Percentiles rank a stretch among this genome's conserved stretches.
These are phyloP conservation scores for Lithosia quadra DNA, from an alignment of 2,888 invertebrate species.

Conservation along the genomic window DNA sequence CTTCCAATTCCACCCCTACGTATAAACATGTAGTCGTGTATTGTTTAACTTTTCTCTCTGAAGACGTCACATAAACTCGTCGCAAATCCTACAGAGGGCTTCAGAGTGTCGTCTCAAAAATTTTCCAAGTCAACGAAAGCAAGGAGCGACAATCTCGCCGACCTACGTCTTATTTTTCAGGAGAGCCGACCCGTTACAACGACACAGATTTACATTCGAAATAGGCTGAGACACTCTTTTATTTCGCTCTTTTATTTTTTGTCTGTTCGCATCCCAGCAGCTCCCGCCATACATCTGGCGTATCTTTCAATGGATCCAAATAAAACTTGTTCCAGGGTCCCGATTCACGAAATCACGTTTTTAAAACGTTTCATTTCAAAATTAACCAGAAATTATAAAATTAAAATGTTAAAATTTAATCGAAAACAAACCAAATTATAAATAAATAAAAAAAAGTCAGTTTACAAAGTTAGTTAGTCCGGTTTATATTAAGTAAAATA, in stretches of 20 bases:
- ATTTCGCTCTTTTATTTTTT: slow-evolving; percentile 71
- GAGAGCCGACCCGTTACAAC: slow-evolving; percentile 77
- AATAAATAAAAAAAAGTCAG: too few species aligned
- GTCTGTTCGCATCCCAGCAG: slow-evolving; percentile 55
- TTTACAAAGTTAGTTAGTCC: too few species aligned
- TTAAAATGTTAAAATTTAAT: too few species aligned
- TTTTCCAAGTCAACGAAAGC: slow-evolving; percentile 77
- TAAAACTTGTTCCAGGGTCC: slow-evolving; percentile 30
- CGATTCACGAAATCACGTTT: not conserved
- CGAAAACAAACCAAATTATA: too few species aligned
- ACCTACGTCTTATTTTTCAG: slow-evolving; percentile 80
- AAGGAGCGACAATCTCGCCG: slow-evolving; percentile 76
- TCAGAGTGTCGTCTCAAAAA: slow-evolving; percentile 69
- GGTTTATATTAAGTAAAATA: too few species aligned
- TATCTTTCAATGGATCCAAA: slow-evolving; percentile 24
- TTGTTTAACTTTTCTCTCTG: slow-evolving; percentile 73
- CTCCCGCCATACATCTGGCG: slow-evolving; percentile 36
- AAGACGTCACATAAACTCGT: slow-evolving; percentile 72
- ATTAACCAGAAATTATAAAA: not conserved
- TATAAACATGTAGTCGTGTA: slow-evolving; percentile 61
- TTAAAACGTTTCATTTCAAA: not conserved
- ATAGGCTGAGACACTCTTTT: slow-evolving; percentile 76
- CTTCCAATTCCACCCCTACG: slow-evolving; percentile 55
- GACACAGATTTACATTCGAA: slow-evolving; percentile 83
- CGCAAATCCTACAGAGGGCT: slow-evolving; percentile 73